These are phyloP conservation scores for Planococcus citri DNA, from an alignment of 1,140 invertebrate genomes.

Conservation along the genomic window DNA sequence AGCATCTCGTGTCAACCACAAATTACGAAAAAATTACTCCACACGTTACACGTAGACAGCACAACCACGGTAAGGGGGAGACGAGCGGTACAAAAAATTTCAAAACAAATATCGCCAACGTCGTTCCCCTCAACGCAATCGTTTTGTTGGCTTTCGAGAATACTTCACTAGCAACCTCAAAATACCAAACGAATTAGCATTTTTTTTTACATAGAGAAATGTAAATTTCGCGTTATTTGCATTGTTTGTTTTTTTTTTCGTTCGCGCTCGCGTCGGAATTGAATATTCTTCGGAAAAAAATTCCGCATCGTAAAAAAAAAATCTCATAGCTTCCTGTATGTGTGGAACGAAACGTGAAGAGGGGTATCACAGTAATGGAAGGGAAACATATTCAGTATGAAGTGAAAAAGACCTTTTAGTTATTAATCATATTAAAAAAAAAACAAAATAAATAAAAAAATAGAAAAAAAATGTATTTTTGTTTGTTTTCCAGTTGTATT, in stretches of 20 bases:
- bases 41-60: too few relatives aligned
- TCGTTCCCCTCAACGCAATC: too few relatives aligned
- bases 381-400: not conserved
- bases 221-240: conserved; percentile 7
- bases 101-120: too few relatives aligned
- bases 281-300: not conserved
- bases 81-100: too few relatives aligned
- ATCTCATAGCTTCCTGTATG: not conserved
- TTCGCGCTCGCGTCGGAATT: not conserved
- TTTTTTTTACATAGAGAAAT: not conserved
- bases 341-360: too few relatives aligned
- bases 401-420: not conserved
- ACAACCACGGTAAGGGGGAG: too few relatives aligned
- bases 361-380: not conserved
- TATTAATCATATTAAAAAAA: conserved; percentile 1
- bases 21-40: too few relatives aligned
- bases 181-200: not conserved
- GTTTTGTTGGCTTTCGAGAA: too few relatives aligned
- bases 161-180: too few relatives aligned
- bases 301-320: not conserved
- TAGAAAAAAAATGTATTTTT: not conserved
- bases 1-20: too few relatives aligned
- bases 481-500: not conserved
- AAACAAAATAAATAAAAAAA: too few relatives aligned
- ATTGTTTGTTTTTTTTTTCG: not conserved